Conservation (phyloP, 1,140 invertebrate genomes). For the Cyphomyrmex costatus region DNA sequence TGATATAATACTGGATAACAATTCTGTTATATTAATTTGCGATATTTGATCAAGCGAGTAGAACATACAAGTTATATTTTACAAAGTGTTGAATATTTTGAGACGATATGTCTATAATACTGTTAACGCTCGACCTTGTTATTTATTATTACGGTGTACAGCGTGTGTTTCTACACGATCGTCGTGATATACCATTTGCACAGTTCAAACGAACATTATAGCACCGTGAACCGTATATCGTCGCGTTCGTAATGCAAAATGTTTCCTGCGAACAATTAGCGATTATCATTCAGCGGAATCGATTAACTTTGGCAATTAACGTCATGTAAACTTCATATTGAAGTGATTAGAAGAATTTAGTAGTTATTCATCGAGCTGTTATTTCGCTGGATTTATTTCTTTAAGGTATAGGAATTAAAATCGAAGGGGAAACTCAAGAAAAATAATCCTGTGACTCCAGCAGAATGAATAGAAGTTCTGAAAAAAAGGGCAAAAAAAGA, state of each 20-base stretch:
- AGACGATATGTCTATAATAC: neutral
- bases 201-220: neutral
- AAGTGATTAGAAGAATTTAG: no score
- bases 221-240: neutral
- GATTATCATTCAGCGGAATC: neutral
- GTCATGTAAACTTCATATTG: neutral
- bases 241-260: neutral
- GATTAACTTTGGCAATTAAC: neutral
- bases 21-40: neutral
- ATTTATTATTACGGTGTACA: neutral
- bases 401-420: neutral
- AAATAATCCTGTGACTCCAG: neutral
- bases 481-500: no score
- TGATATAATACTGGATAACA: neutral
- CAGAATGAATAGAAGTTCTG: no score
- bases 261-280: neutral
- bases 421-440: neutral
- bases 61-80: constrained; percentile 2
- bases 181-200: neutral
- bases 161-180: constrained; percentile 2
- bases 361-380: neutral
- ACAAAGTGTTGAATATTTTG: neutral
- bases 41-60: neutral
- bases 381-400: constrained; percentile 19
- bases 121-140: neutral